Evolutionary conservation across 2,113 vertebrate genomes (phyloP).

Genomic region (Tragelaphus strepsiceros): DNA sequence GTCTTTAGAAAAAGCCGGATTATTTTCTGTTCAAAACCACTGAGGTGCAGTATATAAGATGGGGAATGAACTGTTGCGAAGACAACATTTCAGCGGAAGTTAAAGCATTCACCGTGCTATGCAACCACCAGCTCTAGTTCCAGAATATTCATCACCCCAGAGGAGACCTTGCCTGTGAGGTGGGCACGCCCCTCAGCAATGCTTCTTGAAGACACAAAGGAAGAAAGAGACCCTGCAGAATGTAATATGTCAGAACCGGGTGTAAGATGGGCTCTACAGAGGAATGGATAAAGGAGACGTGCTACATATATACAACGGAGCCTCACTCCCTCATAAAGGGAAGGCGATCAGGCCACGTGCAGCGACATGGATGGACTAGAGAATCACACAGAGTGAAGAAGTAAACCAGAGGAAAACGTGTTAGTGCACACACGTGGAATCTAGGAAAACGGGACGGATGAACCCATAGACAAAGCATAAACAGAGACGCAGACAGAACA

Average conservation of each 20-base stretch:
- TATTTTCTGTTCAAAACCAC: neutral
- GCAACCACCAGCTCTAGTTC: neutral
- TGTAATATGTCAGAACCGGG: accelerated
- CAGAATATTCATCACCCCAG: neutral
- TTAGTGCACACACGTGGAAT: accelerated
- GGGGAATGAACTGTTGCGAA: too few relatives aligned
- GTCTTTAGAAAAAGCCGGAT: neutral
- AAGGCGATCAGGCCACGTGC: accelerated
- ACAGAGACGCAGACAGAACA: neutral
- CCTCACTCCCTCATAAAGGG: neutral
- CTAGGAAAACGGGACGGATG: neutral
- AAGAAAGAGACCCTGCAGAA: neutral
- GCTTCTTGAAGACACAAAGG: too few relatives aligned
- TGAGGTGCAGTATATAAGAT: accelerated
- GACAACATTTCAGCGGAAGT: too few relatives aligned
- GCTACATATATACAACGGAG: accelerated
- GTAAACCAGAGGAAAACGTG: neutral
- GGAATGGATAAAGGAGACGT: accelerated
- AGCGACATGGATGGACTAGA: neutral
- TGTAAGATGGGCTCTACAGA: accelerated
- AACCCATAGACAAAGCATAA: neutral
- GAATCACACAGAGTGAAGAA: neutral
- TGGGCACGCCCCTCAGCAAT: neutral
- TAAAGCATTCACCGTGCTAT: accelerated
- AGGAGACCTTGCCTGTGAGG: neutral